These are phyloP conservation scores for Gymnothorax reevesii DNA, from an alignment of 2,797 vertebrate species.

Conservation along the genomic window DNA sequence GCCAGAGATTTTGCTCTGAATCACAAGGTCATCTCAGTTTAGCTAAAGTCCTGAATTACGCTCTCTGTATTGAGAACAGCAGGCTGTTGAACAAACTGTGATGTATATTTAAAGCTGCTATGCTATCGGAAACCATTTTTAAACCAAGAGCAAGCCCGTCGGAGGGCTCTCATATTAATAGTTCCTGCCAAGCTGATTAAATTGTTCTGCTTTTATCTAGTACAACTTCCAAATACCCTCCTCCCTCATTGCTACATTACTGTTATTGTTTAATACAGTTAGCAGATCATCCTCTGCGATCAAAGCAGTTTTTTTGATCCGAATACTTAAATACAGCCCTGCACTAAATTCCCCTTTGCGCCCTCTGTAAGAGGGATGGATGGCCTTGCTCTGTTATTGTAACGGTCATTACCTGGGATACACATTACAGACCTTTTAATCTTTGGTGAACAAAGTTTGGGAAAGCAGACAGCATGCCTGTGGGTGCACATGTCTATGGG, in stretches of 20 bases:
- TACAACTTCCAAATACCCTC: conserved; percentile 10
- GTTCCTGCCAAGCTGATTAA: background rate
- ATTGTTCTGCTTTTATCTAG: conserved; percentile 3
- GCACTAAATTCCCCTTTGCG: background rate
- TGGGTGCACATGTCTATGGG: background rate
- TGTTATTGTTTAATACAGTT: conserved; percentile 24
- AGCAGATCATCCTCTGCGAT: background rate
- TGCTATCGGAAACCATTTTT: background rate
- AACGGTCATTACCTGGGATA: background rate
- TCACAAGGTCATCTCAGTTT: conserved; percentile 2
- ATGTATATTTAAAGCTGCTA: conserved; percentile 29
- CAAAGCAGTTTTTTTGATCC: background rate
- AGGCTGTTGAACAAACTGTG: conserved; percentile 18
- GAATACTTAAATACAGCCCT: background rate
- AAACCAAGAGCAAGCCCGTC: conserved; percentile 20
- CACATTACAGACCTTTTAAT: background rate
- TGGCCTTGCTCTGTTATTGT: background rate
- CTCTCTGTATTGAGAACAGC: background rate
- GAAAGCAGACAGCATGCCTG: background rate
- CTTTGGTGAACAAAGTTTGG: background rate
- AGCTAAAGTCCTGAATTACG: background rate
- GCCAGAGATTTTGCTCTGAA: conserved; percentile 2
- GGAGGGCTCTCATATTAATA: conserved; percentile 1
- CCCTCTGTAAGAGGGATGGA: background rate
- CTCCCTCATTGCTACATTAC: background rate